These are phyloP conservation scores for Proteles cristata DNA, from an alignment of 2,113 vertebrate genomes.

Conservation along the genomic window DNA sequence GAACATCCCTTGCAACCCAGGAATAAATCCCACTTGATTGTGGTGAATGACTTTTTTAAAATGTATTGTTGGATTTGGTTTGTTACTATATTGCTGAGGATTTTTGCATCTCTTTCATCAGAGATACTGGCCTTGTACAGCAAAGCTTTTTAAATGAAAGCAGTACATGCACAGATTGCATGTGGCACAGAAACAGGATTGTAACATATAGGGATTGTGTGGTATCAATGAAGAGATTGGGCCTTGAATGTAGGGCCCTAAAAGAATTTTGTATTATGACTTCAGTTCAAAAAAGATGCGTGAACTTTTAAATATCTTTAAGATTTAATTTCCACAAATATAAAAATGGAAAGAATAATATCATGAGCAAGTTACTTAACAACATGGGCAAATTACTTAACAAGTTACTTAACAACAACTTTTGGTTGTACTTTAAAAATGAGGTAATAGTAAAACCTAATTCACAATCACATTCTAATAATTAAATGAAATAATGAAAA, in stretches of 20 bases:
- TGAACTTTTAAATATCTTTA: neutral
- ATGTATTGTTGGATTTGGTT: neutral
- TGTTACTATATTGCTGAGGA: neutral
- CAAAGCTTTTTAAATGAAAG: neutral
- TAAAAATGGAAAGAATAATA: constrained; percentile 1
- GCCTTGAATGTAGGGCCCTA: neutral
- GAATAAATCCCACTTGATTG: neutral
- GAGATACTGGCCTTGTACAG: neutral
- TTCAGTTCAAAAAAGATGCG: constrained; percentile 9
- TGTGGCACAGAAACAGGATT: neutral
- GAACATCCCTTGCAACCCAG: neutral
- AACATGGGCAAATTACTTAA: neutral
- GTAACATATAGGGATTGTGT: neutral
- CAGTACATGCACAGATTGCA: neutral
- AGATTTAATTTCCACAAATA: neutral
- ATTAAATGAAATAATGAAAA: neutral
- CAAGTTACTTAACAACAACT: constrained; percentile 11
- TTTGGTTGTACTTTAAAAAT: constrained; percentile 20
- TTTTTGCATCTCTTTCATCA: neutral
- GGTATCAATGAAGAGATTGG: neutral
- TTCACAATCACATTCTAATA: neutral
- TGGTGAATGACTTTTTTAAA: neutral
- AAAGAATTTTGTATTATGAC: neutral
- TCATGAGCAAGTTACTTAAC: neutral
- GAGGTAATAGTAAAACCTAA: neutral